A percentile compares a stretch with the other conserved stretches of the same genome.
Conservation (phyloP, 2,113 vertebrate genomes). For the Zapornia atra region DNA sequence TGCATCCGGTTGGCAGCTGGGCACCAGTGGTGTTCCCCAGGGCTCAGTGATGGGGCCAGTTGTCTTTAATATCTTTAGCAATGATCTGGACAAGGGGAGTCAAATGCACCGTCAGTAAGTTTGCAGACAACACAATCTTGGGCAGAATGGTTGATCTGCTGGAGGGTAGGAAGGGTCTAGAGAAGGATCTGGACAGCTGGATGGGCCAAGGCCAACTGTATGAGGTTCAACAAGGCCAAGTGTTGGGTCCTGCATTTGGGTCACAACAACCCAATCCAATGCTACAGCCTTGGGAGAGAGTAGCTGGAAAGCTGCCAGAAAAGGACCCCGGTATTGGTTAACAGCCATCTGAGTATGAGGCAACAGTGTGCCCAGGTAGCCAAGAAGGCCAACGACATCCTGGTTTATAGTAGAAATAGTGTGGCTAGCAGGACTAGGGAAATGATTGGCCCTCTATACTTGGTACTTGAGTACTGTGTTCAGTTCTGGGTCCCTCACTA, state of each 20-base stretch:
- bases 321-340: not conserved
- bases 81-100: not conserved
- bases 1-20: not conserved
- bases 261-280: not conserved
- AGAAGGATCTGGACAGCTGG: not conserved
- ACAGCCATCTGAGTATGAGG: not conserved
- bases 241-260: rapidly evolving
- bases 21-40: not conserved
- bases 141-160: rapidly evolving
- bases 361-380: not conserved
- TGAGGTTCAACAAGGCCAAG: not conserved
- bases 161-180: not conserved
- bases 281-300: not conserved
- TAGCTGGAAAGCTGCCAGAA: not conserved
- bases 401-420: not conserved
- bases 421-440: not conserved
- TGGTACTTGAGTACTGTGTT: too few species aligned
- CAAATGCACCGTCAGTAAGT: rapidly evolving
- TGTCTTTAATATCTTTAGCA: not conserved
- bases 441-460: not conserved
- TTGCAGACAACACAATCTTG: not conserved
- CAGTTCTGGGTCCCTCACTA: not conserved
- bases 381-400: not conserved
- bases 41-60: not conserved
- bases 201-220: rapidly evolving